Evolutionary conservation across 2,797 vertebrate genomes (phyloP).

Genomic region (Eulemur coronatus): DNA sequence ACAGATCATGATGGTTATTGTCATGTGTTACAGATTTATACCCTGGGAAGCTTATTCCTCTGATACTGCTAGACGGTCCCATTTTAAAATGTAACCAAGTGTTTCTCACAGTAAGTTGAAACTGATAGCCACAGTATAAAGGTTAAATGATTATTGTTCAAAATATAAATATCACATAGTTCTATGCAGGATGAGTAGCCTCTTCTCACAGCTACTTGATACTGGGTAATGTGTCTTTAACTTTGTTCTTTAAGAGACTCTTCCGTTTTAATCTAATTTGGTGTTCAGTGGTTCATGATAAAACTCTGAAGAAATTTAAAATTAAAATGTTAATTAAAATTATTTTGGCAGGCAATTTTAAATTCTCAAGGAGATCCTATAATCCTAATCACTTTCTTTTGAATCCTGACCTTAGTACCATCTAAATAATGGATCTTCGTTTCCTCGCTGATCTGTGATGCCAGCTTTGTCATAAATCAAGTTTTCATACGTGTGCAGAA

Average conservation of each 20-base stretch:
- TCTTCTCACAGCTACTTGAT: neutral
- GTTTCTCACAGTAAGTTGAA: neutral
- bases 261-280: slow-evolving; percentile 5
- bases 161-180: neutral
- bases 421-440: neutral
- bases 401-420: neutral
- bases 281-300: neutral
- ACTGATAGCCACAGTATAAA: neutral
- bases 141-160: slow-evolving; percentile 37
- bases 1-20: neutral
- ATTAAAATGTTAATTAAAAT: slow-evolving; percentile 8
- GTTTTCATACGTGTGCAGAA: neutral
- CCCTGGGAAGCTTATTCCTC: neutral
- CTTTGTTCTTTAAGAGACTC: neutral
- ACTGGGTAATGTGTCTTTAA: neutral
- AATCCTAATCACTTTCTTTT: slow-evolving; percentile 8
- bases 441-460: neutral
- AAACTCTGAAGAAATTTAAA: neutral
- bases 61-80: slow-evolving; percentile 18
- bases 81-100: slow-evolving; percentile 38
- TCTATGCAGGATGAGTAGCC: neutral
- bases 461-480: neutral
- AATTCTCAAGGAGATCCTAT: neutral
- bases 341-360: slow-evolving; percentile 5
- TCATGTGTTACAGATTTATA: neutral